Base-by-base conservation (phyloP, 1,140 invertebrate genomes). In the Caenorhabditis tropicalis region DNA sequence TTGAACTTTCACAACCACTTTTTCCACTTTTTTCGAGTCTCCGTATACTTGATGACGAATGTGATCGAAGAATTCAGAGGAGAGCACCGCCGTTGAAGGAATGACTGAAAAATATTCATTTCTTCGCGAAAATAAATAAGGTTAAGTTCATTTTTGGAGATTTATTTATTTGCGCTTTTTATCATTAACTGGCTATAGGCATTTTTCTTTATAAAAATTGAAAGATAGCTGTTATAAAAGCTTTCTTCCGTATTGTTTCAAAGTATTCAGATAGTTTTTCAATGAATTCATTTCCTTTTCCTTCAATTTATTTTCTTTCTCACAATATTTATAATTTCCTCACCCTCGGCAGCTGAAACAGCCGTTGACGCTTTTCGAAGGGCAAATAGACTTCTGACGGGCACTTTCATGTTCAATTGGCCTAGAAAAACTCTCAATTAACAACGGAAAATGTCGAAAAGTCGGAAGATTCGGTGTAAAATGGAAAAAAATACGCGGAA, bases 21-120 rank as follows among this genome's bases (percentile, higher is more conserved):
- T 82, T 21, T 82, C 81, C 16, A 82, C 56, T 58, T 46, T 43
- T 82, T 46, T 56, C 21, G 31, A 29, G 16, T 56, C 39, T 21
- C 81, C 81, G 33, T 82, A 56, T 2, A 82, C 51, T 46, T 56
- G 16, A 39, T 51, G 29, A 5, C 36, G 48, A 19, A 82, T 36
- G 33, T 82, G 48, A 29, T 82, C 81, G 39, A 82, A 82, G 16
- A 82, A 56, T 39, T 82, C 81, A 15, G 53, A 51, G 33, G 65
- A 74, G 29, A 74, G 65, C 12, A 24, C 33, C 2, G 36, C 36
- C n/a, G n/a, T n/a, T 12, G 65, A n/a, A 2, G 53, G 6, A 27
- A 16, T 16, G 6, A 43, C 51, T 81, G 46, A 33, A 56, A 81
- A 27, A 48, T n/a, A 33, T 80, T 80, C 31, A 4, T n/a, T n/a